Evolutionary conservation across 2,888 invertebrate species (phyloP), one percentile per base, ranked within the genome.

Genomic region (Drosophila robusta): DNA sequence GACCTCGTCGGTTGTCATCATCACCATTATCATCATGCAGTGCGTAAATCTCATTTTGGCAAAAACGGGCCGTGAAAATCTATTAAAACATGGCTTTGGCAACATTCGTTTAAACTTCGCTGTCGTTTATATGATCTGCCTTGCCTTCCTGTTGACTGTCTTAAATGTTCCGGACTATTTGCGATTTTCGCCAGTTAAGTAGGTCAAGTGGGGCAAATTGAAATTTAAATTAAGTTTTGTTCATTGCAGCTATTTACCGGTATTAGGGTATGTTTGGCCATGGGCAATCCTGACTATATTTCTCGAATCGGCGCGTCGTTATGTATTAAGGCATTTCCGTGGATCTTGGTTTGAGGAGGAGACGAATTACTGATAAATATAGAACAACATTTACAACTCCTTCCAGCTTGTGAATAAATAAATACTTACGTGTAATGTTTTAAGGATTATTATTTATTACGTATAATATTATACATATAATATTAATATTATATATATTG

Each of bases 21-120:
- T 77, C 34, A 66, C 62, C 14, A 11, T 86, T 11, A 22, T 52
- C 2, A 12, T 70, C 3, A 80, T 84, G 84, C 80, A 84, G 42
- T 46, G 51, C 34, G 22, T 49, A 1, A 66, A 80, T 54, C 56
- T 88, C 0, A 52, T 88, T 8, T 8, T 83, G 38, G 14, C 36
- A 24, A 77, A 73, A 42, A 83, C 89, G 0, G 41, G 24, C 11
- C 71, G 78, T 11, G 47, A 51, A 0, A 71, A 46, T 44, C 24
- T 88, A 1, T 4, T 83, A 0, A 14, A 0, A 4, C 87, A 88
- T 26, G 80, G 77, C 7, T 86, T 86, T 34, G 22, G 7, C 9
- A 83, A 88, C 9, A 7, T 16, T 6, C 39, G 22, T 5, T 9
- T 77, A 5, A 60, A 44, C 5, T 0, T 58, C 11, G 74, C 71